Percentiles rank a stretch among this genome's conserved stretches.
Conservation (phyloP, 2,888 invertebrate genomes). For the Andrena haemorrhoa region DNA sequence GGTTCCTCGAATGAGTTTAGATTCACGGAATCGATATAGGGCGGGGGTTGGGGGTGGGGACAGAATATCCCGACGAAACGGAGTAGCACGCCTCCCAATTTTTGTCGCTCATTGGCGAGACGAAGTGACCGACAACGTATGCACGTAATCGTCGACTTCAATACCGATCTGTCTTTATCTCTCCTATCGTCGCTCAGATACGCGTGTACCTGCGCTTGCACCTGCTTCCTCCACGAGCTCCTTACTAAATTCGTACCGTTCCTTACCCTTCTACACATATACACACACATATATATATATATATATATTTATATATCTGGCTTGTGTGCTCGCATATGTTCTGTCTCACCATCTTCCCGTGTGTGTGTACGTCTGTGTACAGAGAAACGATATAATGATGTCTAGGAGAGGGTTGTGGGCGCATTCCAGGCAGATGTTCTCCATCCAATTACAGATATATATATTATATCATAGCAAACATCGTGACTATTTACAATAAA, state of each 20-base stretch:
- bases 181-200: conserved; percentile 41
- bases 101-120: conserved; percentile 46
- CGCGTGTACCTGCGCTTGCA: conserved; percentile 23
- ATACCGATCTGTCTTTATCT: conserved; percentile 60
- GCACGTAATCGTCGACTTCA: conserved; percentile 51
- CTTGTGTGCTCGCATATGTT: conserved; percentile 6
- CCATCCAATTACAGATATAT: conserved; percentile 84
- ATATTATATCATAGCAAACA: conserved; percentile 84
- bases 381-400: conserved; percentile 21
- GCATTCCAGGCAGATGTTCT: conserved; percentile 75
- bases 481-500: conserved; percentile 84
- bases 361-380: conserved; percentile 15
- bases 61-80: conserved; percentile 13
- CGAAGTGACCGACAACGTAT: conserved; percentile 68
- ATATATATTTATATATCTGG: conserved; percentile 21
- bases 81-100: not conserved
- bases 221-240: conserved; percentile 14
- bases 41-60: not conserved
- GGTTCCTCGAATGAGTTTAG: conserved; percentile 20
- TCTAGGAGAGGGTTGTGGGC: conserved; percentile 68
- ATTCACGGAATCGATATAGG: conserved; percentile 47
- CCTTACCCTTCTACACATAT: conserved; percentile 26
- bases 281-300: conserved; percentile 29
- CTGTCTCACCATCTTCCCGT: conserved; percentile 9
- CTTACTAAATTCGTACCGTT: not conserved